Evolutionary conservation across 1,140 invertebrate genomes (phyloP), one percentile per base, ranked within the genome.

Genomic region (Vanessa atalanta): DNA sequence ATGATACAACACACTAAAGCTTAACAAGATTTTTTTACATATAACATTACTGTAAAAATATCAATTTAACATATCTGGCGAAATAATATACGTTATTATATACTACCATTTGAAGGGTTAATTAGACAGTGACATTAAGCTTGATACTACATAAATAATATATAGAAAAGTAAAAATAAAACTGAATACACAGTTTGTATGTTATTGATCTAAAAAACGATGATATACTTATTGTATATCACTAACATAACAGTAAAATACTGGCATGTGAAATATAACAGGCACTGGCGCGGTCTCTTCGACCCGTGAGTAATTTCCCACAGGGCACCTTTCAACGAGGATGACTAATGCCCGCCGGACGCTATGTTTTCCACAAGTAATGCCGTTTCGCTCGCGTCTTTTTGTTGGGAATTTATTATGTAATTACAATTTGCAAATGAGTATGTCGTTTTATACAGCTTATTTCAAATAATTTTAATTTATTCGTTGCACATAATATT

Each of bases 301-400:
- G 79, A 73, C 79, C 79, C 72, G 75, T 78, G 75, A 76, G 83
- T 86, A 86, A 88, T 88, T 88, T 88, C 86, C 86, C 86, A 70
- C 71, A 81, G 86, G 86, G 83, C 77, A 75, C 75, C 80, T 85
- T 79, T 86, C 84, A 85, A 78, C 83, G 73, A 70, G 63, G 78
- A 84, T 83, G 80, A 83, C 79, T 88, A 82, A 85, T 85, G 84
- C 76, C 64, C 81, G 77, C 79, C 76, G 82, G 82, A 83, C 83
- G 78, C 55, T 74, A 67, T 63, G 72, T 69, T 68, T 69, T 69
- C 72, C 72, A 74, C 55, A 67, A 60, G 71, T 57, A 65, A 66
- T 65, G 64, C 65, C 47, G 53, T 60, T 78, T 70, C 68, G 69
- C 76, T 64, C 61, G 69, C 65, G 70, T 75, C 70, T 71, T 67